phyloP scores from a whole-genome alignment of 1,140 invertebrate species.

The Centruroides sculpturatus region DNA sequence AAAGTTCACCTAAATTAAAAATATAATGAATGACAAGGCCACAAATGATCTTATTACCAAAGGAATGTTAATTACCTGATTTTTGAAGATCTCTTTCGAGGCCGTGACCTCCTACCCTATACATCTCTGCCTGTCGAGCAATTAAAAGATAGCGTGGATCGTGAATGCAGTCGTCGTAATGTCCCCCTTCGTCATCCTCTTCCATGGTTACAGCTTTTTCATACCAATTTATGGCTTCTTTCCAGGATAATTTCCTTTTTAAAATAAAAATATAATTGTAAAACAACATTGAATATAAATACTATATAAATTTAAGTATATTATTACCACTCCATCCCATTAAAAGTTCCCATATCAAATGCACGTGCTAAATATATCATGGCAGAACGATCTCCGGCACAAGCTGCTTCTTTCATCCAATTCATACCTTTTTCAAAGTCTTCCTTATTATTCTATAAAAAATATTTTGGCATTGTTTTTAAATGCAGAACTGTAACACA shows the following conservation, averaged over 20 bases:
- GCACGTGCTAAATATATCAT: constrained; percentile 39
- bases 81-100: constrained; percentile 32
- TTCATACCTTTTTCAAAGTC: constrained; percentile 31
- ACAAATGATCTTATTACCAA: background rate
- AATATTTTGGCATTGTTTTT: too few relatives aligned
- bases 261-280: background rate
- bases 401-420: constrained; percentile 34
- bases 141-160: constrained; percentile 32
- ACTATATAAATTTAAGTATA: too few relatives aligned
- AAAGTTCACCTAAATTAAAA: constrained; percentile 26
- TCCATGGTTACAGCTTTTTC: constrained; percentile 28
- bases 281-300: background rate
- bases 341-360: constrained; percentile 32
- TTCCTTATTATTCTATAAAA: constrained; percentile 24
- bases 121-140: constrained; percentile 37
- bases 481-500: too few relatives aligned
- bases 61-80: constrained; percentile 27
- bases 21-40: too few relatives aligned
- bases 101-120: constrained; percentile 31
- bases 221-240: constrained; percentile 35
- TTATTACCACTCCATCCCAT: too few relatives aligned
- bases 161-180: constrained; percentile 31
- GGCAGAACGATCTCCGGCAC: constrained; percentile 35
- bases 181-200: constrained; percentile 29
- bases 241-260: constrained; percentile 29